Percentiles rank a stretch among this genome's conserved stretches.
Conservation (phyloP, 2,113 vertebrate species). For the Thermophis baileyi region DNA sequence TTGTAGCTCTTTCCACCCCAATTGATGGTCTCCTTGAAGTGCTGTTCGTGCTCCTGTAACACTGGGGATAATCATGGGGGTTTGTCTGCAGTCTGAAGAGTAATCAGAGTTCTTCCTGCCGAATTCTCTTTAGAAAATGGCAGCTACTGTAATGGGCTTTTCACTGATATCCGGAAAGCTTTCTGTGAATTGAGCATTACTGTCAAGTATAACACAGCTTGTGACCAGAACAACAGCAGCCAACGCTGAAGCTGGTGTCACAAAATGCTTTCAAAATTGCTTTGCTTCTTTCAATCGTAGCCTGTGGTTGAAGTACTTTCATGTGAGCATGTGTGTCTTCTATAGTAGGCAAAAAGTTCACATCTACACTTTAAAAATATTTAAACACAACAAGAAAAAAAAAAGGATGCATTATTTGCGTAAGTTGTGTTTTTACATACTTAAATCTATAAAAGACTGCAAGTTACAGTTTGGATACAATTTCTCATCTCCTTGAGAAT, state of each 20-base stretch:
- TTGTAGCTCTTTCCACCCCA: not conserved
- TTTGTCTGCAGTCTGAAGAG: slow-evolving; percentile 5
- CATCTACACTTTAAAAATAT: not conserved
- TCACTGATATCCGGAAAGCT: slow-evolving; percentile 19
- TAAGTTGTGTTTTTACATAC: not conserved
- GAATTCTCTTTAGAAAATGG: slow-evolving; percentile 28
- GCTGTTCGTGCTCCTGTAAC: not conserved
- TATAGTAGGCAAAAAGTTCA: not conserved
- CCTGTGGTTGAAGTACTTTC: not conserved
- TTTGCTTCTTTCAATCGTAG: slow-evolving; percentile 2
- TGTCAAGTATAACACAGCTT: slow-evolving; percentile 16
- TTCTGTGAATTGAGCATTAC: slow-evolving; percentile 22
- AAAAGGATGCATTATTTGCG: not conserved
- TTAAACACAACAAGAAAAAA: not conserved
- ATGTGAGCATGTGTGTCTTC: not conserved
- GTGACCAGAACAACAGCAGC: slow-evolving; percentile 13
- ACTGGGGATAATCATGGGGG: not conserved
- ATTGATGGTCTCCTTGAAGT: not conserved
- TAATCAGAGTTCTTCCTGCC: slow-evolving; percentile 22
- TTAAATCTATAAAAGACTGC: not conserved
- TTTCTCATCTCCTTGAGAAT: not conserved
- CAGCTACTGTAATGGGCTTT: slow-evolving; percentile 27
- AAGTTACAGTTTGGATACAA: not conserved
- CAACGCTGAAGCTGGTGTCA: slow-evolving; percentile 3
- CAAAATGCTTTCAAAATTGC: slow-evolving; percentile 18